Conservation (phyloP, 2,888 invertebrate genomes). For the Zonitis immaculata region DNA sequence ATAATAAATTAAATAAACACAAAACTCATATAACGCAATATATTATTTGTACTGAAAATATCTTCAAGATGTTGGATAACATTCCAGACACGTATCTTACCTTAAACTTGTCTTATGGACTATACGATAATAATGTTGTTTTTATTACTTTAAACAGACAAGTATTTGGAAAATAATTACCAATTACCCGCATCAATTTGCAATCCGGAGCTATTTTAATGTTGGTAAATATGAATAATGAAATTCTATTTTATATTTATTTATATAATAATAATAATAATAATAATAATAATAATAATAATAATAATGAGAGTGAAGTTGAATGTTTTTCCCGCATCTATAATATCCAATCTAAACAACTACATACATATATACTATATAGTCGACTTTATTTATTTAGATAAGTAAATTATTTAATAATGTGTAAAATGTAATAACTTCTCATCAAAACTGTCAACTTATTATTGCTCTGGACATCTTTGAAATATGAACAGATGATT, state of each 20-base stretch:
- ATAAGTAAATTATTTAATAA: constrained; percentile 17
- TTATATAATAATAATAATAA: too few relatives aligned
- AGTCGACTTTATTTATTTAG: background rate
- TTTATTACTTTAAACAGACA: background rate
- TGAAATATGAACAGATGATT: too few relatives aligned
- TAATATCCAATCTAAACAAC: background rate
- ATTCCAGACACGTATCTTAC: background rate
- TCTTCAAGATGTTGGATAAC: background rate
- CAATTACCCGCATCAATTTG: background rate
- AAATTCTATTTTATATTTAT: background rate
- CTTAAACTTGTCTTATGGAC: background rate
- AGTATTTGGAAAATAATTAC: background rate
- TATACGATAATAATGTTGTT: background rate
- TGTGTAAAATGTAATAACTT: constrained; percentile 14
- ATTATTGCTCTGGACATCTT: too few relatives aligned
- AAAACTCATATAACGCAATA: too few relatives aligned
- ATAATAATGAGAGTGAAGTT: background rate
- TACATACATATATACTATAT: too few relatives aligned
- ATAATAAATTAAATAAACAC: background rate
- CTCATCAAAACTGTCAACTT: constrained; percentile 14
- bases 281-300: too few relatives aligned
- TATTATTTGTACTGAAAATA: too few relatives aligned
- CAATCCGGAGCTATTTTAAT: background rate
- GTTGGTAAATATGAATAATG: background rate
- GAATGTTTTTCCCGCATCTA: background rate